Evolutionary conservation across 2,797 vertebrate genomes (phyloP).

Genomic region (Characodon lateralis): DNA sequence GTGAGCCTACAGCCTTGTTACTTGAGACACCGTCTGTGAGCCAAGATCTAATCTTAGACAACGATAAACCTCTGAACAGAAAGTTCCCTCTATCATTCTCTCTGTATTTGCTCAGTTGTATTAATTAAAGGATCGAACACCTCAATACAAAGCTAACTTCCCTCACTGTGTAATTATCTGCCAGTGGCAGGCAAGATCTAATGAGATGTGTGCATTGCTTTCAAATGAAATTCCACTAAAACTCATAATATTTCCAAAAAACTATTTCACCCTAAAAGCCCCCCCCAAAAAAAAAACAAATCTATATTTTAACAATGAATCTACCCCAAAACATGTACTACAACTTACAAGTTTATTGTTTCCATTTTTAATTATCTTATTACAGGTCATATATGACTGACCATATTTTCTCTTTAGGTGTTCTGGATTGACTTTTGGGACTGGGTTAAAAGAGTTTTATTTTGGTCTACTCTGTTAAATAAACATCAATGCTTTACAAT

Average conservation of each 20-base stretch:
- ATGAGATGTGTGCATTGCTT: background rate
- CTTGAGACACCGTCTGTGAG: conserved; percentile 75
- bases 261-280: too few species aligned
- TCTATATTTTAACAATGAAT: background rate
- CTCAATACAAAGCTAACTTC: background rate
- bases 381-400: background rate
- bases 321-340: background rate
- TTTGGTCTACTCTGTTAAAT: background rate
- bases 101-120: conserved; percentile 43
- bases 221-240: background rate
- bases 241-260: too few species aligned
- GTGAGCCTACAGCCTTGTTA: conserved; percentile 68
- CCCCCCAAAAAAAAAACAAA: background rate
- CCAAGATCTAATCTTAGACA: conserved; percentile 84
- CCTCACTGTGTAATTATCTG: background rate
- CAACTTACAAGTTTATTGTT: background rate
- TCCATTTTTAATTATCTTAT: background rate
- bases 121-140: conserved; percentile 41
- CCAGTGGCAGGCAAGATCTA: background rate
- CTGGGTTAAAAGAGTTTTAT: background rate
- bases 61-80: conserved; percentile 77
- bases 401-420: background rate
- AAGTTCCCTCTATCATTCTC: conserved; percentile 64
- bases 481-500: background rate
- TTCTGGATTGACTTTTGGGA: background rate